phyloP scores from a whole-genome alignment of 2,888 invertebrate species.

The Drosophila percnosoma region DNA sequence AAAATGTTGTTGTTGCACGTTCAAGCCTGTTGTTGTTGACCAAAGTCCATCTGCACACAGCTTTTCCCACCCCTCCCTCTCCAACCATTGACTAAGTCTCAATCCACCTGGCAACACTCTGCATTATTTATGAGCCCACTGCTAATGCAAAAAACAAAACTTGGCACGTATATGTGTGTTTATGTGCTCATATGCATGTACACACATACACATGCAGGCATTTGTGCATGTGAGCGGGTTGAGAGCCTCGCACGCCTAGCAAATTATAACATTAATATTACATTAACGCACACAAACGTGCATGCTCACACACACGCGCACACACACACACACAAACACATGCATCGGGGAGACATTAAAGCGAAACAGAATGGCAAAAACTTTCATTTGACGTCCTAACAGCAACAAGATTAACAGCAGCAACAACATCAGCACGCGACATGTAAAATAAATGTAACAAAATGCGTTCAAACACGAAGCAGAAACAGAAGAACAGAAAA shows the following conservation, averaged over 20 bases:
- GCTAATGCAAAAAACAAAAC: conserved; percentile 52
- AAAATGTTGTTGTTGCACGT: conserved; percentile 44
- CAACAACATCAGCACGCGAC: conserved; percentile 51
- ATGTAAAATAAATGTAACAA: conserved; percentile 72
- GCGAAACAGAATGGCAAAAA: conserved; percentile 65
- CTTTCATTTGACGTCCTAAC: conserved; percentile 67
- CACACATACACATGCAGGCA: conserved; percentile 1
- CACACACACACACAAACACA: conserved; percentile 30
- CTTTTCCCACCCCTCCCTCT: conserved; percentile 2
- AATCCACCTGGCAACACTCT: conserved; percentile 55
- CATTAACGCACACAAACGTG: conserved; percentile 70
- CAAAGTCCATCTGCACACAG: conserved; percentile 37
- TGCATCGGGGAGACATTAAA: conserved; percentile 77
- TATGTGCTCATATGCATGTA: conserved; percentile 6
- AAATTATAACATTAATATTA: conserved; percentile 81
- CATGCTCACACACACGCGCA: conserved; percentile 29
- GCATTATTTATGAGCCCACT: conserved; percentile 69
- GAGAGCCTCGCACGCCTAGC: conserved; percentile 60
- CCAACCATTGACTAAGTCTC: conserved; percentile 27
- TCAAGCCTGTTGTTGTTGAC: conserved; percentile 32
- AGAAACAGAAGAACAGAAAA: conserved; percentile 24
- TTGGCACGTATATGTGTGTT: conserved; percentile 43
- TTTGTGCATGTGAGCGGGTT: conserved; percentile 40
- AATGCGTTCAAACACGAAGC: conserved; percentile 56
- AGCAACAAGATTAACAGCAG: conserved; percentile 44